phyloP scores from a whole-genome alignment of 2,888 invertebrate genomes.

The Cremastinae sp. region DNA sequence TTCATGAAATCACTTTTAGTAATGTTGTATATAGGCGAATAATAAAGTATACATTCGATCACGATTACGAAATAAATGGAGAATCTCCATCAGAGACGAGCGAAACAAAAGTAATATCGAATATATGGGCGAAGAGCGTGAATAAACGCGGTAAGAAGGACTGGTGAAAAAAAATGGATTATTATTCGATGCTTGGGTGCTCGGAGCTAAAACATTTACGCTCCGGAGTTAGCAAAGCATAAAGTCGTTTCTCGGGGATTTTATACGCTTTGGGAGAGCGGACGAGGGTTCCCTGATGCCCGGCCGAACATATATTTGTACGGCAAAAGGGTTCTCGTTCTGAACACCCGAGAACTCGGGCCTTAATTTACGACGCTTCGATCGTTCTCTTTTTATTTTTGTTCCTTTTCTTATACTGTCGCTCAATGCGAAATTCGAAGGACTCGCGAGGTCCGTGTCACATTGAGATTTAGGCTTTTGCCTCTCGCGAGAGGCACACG shows the following conservation, averaged over 20 bases:
- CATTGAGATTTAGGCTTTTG: constrained; percentile 55
- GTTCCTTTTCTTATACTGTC: not conserved
- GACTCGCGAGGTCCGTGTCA: constrained; percentile 52
- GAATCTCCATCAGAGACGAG: not conserved
- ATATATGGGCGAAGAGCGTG: not conserved
- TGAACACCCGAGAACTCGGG: constrained; percentile 54
- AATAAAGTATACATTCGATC: too few species aligned
- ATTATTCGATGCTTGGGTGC: constrained; percentile 63
- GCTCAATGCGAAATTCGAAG: not conserved
- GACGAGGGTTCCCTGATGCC: constrained; percentile 18
- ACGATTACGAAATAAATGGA: too few species aligned
- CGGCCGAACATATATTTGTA: constrained; percentile 4
- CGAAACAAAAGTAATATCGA: not conserved
- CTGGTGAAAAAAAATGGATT: constrained; percentile 15
- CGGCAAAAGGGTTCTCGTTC: constrained; percentile 31
- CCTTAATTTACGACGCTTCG: constrained; percentile 66
- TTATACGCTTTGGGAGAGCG: not conserved
- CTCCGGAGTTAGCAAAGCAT: constrained; percentile 60
- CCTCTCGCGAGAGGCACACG: constrained; percentile 7
- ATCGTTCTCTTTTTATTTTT: constrained; percentile 26
- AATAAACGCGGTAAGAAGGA: not conserved
- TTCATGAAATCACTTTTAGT: too few species aligned
- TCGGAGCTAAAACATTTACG: constrained; percentile 64
- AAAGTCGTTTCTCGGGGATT: constrained; percentile 54
- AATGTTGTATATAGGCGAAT: too few species aligned